Base-by-base conservation (phyloP, 2,888 invertebrate species). In the Ctena decussata region DNA sequence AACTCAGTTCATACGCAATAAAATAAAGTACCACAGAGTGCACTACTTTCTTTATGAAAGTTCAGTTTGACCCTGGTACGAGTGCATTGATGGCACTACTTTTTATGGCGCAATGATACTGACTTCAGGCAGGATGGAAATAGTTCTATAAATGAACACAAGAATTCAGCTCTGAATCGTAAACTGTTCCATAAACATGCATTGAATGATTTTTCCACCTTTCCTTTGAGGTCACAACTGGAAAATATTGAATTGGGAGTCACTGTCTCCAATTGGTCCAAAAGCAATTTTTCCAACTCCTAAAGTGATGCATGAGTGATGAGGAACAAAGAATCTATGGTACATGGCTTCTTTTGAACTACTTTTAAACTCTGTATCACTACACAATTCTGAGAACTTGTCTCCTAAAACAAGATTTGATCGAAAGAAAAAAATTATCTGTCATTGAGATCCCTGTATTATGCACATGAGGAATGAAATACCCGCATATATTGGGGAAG, bases 381-480 rank as follows among this genome's bases (percentile, higher is more conserved):
- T 35, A 65, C 65, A 3, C 65, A 32, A 65, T 35, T 65, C 18
- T 21, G 35, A 65, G 35, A 65, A 65, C 30, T 65, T 35, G 32
- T 65, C 30, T n/a, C 15, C 21, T 21, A 46, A 46, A 15, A 57
- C 27, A 57, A 21, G 27, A 57, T 5, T 11, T 57, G 24, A 6
- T 24, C 6, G 2, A 27, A 57, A 57, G 57, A 27, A 57, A 57
- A 57, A 70, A 37, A 6, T 27, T 2, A 15, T 30, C 15, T 18
- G 72, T 72, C 46, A 44, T 35, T 89, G 87, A 89, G 89, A 89
- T 89, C 89, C 87, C 87, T 86, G 87, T 89, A 86, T 84, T 87
- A 89, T 85, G 87, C 84, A 77, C 57, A 86, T 79, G 84, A 89
- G 89, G 89, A 89, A 86, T 89, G 86, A 77, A 80, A 72, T 75